Conservation (phyloP, 2,888 invertebrate species). For the Charanyca ferruginea region DNA sequence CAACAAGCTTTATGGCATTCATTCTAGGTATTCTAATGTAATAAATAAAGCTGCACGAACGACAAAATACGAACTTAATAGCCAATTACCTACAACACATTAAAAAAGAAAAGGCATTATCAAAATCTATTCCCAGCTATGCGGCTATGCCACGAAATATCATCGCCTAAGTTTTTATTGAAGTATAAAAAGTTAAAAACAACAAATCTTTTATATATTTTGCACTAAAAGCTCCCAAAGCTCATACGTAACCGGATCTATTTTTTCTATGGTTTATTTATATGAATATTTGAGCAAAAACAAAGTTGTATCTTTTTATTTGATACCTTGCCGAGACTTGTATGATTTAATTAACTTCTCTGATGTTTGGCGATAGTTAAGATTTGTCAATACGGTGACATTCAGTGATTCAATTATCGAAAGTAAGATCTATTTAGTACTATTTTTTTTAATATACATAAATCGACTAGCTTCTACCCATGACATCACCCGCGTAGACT, state of each 20-base stretch:
- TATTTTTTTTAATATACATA: too few relatives aligned
- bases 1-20: background rate
- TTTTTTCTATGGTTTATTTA: conserved; percentile 47
- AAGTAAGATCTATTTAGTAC: background rate
- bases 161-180: conserved; percentile 22
- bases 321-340: conserved; percentile 17
- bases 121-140: background rate
- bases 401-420: background rate
- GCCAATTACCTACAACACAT: background rate
- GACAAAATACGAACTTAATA: background rate
- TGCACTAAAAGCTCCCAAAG: conserved; percentile 9
- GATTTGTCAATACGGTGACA: background rate
- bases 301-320: conserved; percentile 26
- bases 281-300: conserved; percentile 47
- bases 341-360: conserved; percentile 25
- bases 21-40: background rate
- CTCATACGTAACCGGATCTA: conserved; percentile 45
- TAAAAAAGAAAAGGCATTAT: background rate
- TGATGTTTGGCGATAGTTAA: background rate
- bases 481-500: too few relatives aligned
- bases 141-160: background rate
- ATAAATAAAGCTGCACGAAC: background rate
- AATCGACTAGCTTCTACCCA: too few relatives aligned
- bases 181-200: conserved; percentile 12
- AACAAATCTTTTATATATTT: conserved; percentile 2